Evolutionary conservation across 1,140 invertebrate genomes (phyloP).

Genomic region (Heliothis subflexa): DNA sequence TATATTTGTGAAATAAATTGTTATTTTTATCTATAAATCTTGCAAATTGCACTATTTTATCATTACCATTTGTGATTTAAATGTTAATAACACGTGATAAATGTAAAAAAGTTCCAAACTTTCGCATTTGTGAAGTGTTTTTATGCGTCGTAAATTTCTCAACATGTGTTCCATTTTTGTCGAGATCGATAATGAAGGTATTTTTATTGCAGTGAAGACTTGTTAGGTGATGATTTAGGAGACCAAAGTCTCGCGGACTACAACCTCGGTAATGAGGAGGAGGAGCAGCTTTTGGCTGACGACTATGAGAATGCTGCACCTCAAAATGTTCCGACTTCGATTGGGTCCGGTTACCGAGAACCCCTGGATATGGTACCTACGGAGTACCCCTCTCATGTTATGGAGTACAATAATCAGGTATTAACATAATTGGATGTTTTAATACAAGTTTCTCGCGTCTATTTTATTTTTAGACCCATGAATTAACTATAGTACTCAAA

Average conservation of each 20-base stretch:
- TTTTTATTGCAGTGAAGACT: constrained; percentile 76
- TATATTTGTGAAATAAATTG: constrained; percentile 57
- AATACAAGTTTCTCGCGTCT: too few relatives aligned
- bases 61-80: too few relatives aligned
- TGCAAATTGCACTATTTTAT: background rate
- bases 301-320: constrained; percentile 74
- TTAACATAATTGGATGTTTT: background rate
- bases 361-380: constrained; percentile 61
- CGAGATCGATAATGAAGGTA: constrained; percentile 33
- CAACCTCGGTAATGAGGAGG: constrained; percentile 82
- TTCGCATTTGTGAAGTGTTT: constrained; percentile 3
- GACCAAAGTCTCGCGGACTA: constrained; percentile 82
- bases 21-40: background rate
- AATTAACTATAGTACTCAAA: background rate
- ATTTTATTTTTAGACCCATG: background rate
- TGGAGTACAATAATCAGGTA: constrained; percentile 69
- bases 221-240: constrained; percentile 80
- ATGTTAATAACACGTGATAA: too few relatives aligned
- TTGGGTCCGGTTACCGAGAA: constrained; percentile 59
- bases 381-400: constrained; percentile 61
- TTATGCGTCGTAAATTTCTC: constrained; percentile 24
- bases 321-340: constrained; percentile 75
- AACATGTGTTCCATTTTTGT: constrained; percentile 48
- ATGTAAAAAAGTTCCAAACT: background rate
- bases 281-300: constrained; percentile 79